Base-by-base conservation (phyloP, 2,797 vertebrate species). In the Ctenochaetus hawaiiensis region DNA sequence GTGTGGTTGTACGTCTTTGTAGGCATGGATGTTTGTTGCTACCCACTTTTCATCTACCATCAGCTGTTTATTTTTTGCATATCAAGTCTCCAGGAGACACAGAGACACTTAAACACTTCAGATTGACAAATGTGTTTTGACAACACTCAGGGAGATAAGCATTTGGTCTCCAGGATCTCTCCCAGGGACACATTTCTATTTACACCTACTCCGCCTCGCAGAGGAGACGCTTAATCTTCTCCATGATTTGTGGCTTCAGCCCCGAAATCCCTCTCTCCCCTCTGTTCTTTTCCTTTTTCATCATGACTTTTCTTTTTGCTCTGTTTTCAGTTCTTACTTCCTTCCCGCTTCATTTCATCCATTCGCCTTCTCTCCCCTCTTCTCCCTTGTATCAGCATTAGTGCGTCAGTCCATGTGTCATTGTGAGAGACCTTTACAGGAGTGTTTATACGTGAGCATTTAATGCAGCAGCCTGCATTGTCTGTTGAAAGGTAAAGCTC, bases 121-220 rank as follows among this genome's bases (percentile, higher is more conserved):
- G 81, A 85, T 14, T 92, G 90, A 91, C 86, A 81, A 91, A 92
- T 92, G 89, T 90, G 89, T 90, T 92, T 92, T 92, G 91, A 91
- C 89, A 89, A 71, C 84, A 81, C 83, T 77, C 72, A 14, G 78
- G 72, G 80, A 89, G 91, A 92, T 92, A 91, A 93, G 86, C 86
- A 26, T 68, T 86, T 18, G 86, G 87, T 87, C 82, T 80, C 68
- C 1, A 41, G 80, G 86, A 89, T 91, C 81, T 91, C 88, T 91
- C 91, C 78, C 79, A 80, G 88, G 82, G 91, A 94, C 89, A 88
- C 74, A 30, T 86, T 89, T 91, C 91, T 91, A 91, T 92, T 93
- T 89, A 92, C 91, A 92, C 92, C 89, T 91, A 66, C 90, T 88
- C 86, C 17, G 23, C 86, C 56, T 59, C 23, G 13, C 85, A 77